Evolutionary conservation across 2,113 vertebrate genomes (phyloP), one percentile per base, ranked within the genome.

Genomic region (Paramisgurnus dabryanus): DNA sequence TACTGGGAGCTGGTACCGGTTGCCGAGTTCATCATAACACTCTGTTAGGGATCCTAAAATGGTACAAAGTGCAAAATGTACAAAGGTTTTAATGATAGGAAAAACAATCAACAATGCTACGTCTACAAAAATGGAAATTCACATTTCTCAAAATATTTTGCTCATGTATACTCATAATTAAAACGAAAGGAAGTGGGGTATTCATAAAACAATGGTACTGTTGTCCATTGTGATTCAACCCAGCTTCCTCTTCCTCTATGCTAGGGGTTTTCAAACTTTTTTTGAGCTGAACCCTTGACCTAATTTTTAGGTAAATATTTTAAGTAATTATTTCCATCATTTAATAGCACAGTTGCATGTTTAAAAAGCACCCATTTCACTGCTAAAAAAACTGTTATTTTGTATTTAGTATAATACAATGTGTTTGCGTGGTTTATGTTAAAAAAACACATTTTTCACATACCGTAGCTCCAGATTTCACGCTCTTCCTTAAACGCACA

Each of bases 1-100:
- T 27, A 99, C 95, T 0, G 98, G 98, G 66, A 99, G 95, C 90
- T 98, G 96, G 90, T 99, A 99, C 58, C 96, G 95, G 85, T 95
- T 99, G 22, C 98, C 98, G 22, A 99, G 93, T 87, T 99, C 97
- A 0, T 99, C 98, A 0, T 99, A 99, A 88, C 98, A 99, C 88
- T 99, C 98, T 0, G 94, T 95, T 27, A 99, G 93, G 11, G 96
- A 95, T 67, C 97, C 97, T 99, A 87, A 0, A 73, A 34, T 0
- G 39, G 13, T 68, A 22, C 22, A 22, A 22, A 22, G 22, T 22
- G 22, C 22, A 15, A 10, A 47, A 18, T 50, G 22, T 4, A 79
- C 27, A 50, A 34, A 61, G 11, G 45, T 10, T 3, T 73, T 5
- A 74, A 39, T 0, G n/a, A 60, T 60, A 34, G 5, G 17, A 7